Percentiles rank a stretch among this genome's conserved stretches.
Conservation (phyloP, 2,888 invertebrate genomes). For the Euproctis similis region DNA sequence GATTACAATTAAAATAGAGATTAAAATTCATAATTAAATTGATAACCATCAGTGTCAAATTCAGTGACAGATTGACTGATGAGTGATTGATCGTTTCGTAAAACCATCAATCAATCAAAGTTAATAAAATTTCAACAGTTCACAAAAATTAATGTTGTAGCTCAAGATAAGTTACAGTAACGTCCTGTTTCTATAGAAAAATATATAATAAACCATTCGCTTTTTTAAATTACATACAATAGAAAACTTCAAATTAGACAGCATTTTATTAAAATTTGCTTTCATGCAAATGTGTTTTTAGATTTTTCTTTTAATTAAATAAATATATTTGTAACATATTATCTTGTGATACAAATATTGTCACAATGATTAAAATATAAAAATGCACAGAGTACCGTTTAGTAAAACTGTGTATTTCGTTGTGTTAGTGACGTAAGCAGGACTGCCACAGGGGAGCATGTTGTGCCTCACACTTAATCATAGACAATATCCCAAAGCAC, state of each 20-base stretch:
- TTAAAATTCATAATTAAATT: too few relatives aligned
- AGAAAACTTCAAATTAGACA: neutral
- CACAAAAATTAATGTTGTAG: conserved; percentile 4
- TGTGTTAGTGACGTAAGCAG: conserved; percentile 47
- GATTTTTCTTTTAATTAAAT: neutral
- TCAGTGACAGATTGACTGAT: too few relatives aligned
- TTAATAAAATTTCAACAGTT: too few relatives aligned
- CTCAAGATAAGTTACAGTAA: conserved; percentile 5
- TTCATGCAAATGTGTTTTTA: neutral
- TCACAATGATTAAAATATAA: conserved; percentile 5
- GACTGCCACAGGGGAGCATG: conserved; percentile 56
- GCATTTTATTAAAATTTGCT: too few relatives aligned
- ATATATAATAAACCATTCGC: too few relatives aligned
- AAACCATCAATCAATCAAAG: neutral
- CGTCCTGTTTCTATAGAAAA: too few relatives aligned
- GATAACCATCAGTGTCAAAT: too few relatives aligned
- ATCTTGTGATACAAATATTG: conserved; percentile 20
- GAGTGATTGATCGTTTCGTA: too few relatives aligned
- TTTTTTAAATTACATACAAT: too few relatives aligned
- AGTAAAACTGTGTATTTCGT: conserved; percentile 8
- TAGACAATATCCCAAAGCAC: conserved; percentile 61
- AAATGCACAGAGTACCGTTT: conserved; percentile 1
- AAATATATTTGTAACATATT: neutral
- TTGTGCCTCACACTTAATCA: conserved; percentile 53
- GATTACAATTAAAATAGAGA: too few relatives aligned